Evolutionary conservation across 2,797 vertebrate species (phyloP).

Genomic region (Podargus strigoides): DNA sequence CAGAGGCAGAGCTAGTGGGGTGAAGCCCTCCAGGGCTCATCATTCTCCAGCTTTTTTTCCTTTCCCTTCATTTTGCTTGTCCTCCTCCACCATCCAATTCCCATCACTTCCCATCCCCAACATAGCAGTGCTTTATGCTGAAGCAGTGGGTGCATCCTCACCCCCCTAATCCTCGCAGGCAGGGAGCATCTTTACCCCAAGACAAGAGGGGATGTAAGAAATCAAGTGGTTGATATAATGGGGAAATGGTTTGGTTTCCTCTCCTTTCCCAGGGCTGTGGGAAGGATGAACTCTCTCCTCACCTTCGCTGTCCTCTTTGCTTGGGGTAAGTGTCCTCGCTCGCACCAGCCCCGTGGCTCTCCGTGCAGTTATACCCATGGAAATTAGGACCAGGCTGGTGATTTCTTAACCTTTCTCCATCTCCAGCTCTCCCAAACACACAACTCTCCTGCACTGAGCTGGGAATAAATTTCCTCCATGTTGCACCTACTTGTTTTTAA

Average conservation of each 20-base stretch:
- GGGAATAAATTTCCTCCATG: fast-evolving
- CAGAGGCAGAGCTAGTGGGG: fast-evolving
- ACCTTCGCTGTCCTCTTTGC: neutral
- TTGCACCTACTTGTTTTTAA: neutral
- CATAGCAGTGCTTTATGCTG: fast-evolving
- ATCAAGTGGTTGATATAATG: neutral
- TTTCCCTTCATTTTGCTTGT: neutral
- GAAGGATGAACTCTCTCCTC: neutral
- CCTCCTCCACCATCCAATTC: fast-evolving
- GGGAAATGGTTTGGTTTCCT: neutral
- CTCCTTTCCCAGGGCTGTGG: neutral
- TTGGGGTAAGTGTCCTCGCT: neutral
- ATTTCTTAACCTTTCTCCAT: neutral
- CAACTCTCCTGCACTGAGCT: neutral
- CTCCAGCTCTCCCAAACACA: fast-evolving
- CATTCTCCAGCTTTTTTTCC: neutral
- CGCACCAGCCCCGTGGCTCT: fast-evolving
- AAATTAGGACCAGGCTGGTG: neutral
- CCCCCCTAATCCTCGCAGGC: fast-evolving
- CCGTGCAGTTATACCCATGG: fast-evolving
- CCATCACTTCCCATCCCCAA: neutral
- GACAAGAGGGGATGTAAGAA: neutral
- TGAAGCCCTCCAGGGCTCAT: fast-evolving
- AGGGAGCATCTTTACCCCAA: neutral
- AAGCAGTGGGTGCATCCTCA: fast-evolving